Percentiles rank a stretch among this genome's conserved stretches.
Conservation (phyloP, 2,888 invertebrate species). For the Griposia aprilina region DNA sequence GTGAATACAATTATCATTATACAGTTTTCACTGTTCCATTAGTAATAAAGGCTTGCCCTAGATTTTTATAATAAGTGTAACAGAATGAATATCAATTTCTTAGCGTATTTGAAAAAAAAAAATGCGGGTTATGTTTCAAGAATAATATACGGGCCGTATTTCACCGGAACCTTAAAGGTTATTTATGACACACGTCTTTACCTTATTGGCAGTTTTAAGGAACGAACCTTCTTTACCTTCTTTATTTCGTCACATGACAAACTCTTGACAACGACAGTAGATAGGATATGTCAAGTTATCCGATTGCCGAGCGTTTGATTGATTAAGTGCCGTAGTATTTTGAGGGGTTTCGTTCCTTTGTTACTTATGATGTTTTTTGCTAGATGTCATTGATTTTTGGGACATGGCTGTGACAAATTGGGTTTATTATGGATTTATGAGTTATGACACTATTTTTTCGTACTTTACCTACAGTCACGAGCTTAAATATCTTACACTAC, state of each 20-base stretch:
- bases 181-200: constrained; percentile 18
- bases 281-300: constrained; percentile 67
- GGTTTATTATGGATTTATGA: constrained; percentile 14
- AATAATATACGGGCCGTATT: not conserved
- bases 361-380: constrained; percentile 39
- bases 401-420: constrained; percentile 30
- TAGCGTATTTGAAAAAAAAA: not conserved
- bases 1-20: not conserved
- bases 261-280: constrained; percentile 58
- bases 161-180: not conserved
- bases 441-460: not conserved
- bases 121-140: constrained; percentile 8
- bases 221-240: constrained; percentile 39
- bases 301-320: constrained; percentile 64
- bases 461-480: not conserved
- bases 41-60: not conserved
- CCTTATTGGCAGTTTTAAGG: constrained; percentile 31
- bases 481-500: not conserved
- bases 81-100: not conserved
- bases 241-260: constrained; percentile 30
- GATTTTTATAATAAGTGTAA: not conserved
- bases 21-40: not conserved
- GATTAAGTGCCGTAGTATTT: constrained; percentile 63
- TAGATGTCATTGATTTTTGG: constrained; percentile 34
- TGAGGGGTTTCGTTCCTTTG: constrained; percentile 43